Base-by-base conservation (phyloP, 30 jellyfish, hydroid and myxozoan species). In the Morbakka virulenta region DNA sequence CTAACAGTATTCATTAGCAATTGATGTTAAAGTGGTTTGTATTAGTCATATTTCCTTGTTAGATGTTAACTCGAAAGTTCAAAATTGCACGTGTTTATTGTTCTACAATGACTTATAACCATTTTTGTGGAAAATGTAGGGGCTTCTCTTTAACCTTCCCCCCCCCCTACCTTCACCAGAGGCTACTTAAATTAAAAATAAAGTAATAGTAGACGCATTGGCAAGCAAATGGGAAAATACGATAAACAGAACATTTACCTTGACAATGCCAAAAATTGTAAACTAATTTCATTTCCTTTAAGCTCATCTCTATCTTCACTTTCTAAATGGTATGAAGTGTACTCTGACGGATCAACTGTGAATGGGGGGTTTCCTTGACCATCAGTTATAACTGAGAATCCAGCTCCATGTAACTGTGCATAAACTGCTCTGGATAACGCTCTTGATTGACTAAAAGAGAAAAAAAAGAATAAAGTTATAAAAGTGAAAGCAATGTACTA, bases 361-460 rank as follows among this genome's bases (percentile, higher is more conserved):
- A 91, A 91, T 26, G 98, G 96, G 13, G 94, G 95, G 41, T 85
- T 84, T 51, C 98, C 98, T 50, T 86, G 89, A 48, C 82, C 64
- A 81, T 91, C 98, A 2, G 92, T 0, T 4, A 91, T 66, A 26
- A 81, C 77, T 13, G 98, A 96, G 74, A 83, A 91, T 21, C 94
- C 98, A 6, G 94, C 91, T 35, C 95, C 63, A 91, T 91, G 94
- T n/a, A 91, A 80, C 69, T 76, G 31, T 3, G 96, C 94, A 20
- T 83, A 77, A 4, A 89, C 93, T n/a, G 89, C 96, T 70, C 98
- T 76, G 23, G 95, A 28, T 65, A 88, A 68, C 0, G 93, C 64
- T n/a, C n/a, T n/a, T n/a, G n/a, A n/a, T n/a, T n/a, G n/a, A n/a
- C n/a, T n/a, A n/a, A n/a, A n/a, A n/a, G n/a, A n/a, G n/a, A n/a